Base-by-base conservation (phyloP, 2,113 vertebrate genomes). In the Anhinga anhinga region DNA sequence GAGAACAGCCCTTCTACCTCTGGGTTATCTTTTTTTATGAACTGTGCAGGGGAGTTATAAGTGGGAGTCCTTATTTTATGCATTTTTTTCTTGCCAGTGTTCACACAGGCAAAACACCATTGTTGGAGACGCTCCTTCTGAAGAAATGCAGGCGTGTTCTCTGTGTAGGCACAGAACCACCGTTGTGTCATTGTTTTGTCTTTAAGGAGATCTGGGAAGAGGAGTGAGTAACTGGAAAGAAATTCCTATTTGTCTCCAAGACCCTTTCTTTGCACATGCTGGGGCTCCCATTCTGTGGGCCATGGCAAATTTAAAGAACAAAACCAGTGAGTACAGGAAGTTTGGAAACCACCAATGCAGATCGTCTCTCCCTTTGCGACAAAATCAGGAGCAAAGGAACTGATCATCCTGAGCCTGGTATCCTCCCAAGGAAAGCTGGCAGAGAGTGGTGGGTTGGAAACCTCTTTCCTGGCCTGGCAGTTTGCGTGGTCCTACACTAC, bases 1-100 rank as follows among this genome's bases (percentile, higher is more conserved):
- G 74, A 85, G 88, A 59, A 76, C 86, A 94, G 83, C 86, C 80
- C 83, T 94, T 95, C 66, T 77, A 61, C 73, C 84, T 89, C 81
- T 7, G 1, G 88, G 66, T 65, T 94, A 74, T 95, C 74, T 89
- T 71, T 62, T 20, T 8, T 73, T 85, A 91, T 72, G 74, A 82
- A 62, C 88, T 49, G 36, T 84, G 34, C 81, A 77, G 49, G 42
- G 70, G 18, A 84, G 34, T 80, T 91, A 4, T 10, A 84, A 71
- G 59, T 76, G 56, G 72, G 69, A 94, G 36, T 72, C 61, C 30
- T 88, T 95, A 65, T 72, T 92, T 92, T 86, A 23, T 66, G 30
- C 86, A 82, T 21, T 86, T 67, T 21, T 86, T 67, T 86, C 65
- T 92, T 93, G 62, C 34, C 45, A 59, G 40, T 7, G 5, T 84